Percentiles rank a stretch among this genome's conserved stretches.
These are phyloP conservation scores for Drosophila oshimai DNA, from an alignment of 1,140 invertebrate species.

Conservation along the genomic window DNA sequence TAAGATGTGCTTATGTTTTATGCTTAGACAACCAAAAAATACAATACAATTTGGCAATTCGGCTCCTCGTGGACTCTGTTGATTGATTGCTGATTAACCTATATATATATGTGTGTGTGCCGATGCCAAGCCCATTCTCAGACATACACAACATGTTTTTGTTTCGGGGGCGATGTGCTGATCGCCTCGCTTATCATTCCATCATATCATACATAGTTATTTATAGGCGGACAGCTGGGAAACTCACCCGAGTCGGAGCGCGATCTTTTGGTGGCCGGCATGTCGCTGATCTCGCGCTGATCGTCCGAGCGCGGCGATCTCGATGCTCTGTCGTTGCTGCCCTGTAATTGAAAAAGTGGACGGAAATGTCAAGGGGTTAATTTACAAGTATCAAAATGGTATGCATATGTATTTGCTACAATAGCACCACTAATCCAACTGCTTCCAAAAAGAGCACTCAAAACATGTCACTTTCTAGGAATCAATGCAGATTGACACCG, in stretches of 20 bases:
- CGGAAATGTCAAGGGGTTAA: not conserved
- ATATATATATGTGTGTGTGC: too few relatives aligned
- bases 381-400: not conserved
- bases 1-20: slow-evolving; percentile 58
- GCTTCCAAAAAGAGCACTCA: too few relatives aligned
- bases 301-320: slow-evolving; percentile 79
- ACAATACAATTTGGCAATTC: slow-evolving; percentile 18
- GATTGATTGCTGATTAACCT: slow-evolving; percentile 36
- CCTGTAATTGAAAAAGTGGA: slow-evolving; percentile 41
- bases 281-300: slow-evolving; percentile 69
- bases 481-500: too few relatives aligned
- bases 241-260: slow-evolving; percentile 79
- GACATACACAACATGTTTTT: slow-evolving; percentile 30
- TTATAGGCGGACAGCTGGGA: slow-evolving; percentile 19
- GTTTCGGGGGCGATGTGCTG: slow-evolving; percentile 6
- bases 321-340: slow-evolving; percentile 80
- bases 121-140: slow-evolving; percentile 32
- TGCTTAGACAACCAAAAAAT: slow-evolving; percentile 40
- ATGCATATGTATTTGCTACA: too few relatives aligned
- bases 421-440: too few relatives aligned
- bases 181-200: slow-evolving; percentile 37
- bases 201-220: slow-evolving; percentile 52
- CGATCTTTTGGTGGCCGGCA: slow-evolving; percentile 66
- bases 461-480: too few relatives aligned
- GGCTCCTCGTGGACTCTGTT: slow-evolving; percentile 15